Evolutionary conservation across 2,113 vertebrate species (phyloP), one percentile per base, ranked within the genome.

Genomic region (Sarotherodon lohbergeri): DNA sequence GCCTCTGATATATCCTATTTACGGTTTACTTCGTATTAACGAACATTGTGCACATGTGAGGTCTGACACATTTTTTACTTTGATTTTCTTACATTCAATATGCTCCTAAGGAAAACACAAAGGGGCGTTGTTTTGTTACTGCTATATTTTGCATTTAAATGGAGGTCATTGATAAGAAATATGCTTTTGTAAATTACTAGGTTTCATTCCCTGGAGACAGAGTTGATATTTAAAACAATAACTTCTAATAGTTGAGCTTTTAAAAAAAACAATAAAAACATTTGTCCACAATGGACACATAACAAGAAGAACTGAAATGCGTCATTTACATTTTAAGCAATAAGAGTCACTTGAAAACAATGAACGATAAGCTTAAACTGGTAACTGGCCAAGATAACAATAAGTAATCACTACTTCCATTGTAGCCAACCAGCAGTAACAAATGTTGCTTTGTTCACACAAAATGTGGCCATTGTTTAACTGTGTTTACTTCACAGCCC

Each of bases 401-500:
- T 29, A 71, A 81, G 54, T 27, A 52, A 86, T 73, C 36, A 79
- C 56, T 22, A 39, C 17, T 81, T 80, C 68, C 32, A 4, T 32
- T 68, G 61, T 16, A 27, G 54, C 34, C 68, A 76, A 88, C 82
- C 3, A 84, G 81, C 63, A 50, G 66, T 50, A 63, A 79, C 78
- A 86, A 87, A 79, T 85, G 85, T 61, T 68, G 29, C 81, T 85
- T 85, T 90, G 82, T 92, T 88, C 88, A 27, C 56, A 32, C 34
- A 80, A 34, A 84, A 82, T 27, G 54, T 36, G 81, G 7, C 84
- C 80, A 91, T 87, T 92, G 89, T 92, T 88, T 71, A 1, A 22
- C 80, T 86, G 10, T 90, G 92, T 92, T 92, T 89, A 86, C 83
- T 27, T 78, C 80, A 86, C 82, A 19, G 82, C 32, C 16, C n/a